Evolutionary conservation across 1,140 invertebrate genomes (phyloP).

Genomic region (Spodoptera frugiperda): DNA sequence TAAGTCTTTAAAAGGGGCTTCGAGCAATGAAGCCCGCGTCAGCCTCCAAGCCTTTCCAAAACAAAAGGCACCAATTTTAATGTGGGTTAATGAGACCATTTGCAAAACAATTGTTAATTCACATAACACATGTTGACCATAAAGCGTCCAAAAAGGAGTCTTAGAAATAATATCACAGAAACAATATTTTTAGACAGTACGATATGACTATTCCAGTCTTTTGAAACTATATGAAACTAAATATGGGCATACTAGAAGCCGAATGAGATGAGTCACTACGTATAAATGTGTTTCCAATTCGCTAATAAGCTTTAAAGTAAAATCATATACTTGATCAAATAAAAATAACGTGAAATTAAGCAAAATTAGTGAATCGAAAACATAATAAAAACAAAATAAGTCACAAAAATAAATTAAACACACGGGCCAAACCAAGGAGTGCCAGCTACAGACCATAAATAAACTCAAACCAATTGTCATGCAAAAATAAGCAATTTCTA

Average conservation of each 20-base stretch:
- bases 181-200: slow-evolving; percentile 57
- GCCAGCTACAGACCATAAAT: slow-evolving; percentile 83
- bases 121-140: slow-evolving; percentile 50
- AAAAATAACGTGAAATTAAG: slow-evolving; percentile 40
- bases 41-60: slow-evolving; percentile 16
- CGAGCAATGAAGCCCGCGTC: not conserved
- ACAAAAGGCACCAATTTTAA: slow-evolving; percentile 11
- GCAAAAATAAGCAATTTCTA: slow-evolving; percentile 78
- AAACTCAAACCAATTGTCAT: slow-evolving; percentile 74
- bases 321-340: slow-evolving; percentile 38
- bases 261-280: slow-evolving; percentile 52
- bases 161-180: slow-evolving; percentile 84
- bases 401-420: slow-evolving; percentile 68
- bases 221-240: slow-evolving; percentile 57
- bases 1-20: slow-evolving; percentile 25
- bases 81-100: slow-evolving; percentile 46
- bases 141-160: slow-evolving; percentile 50
- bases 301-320: slow-evolving; percentile 20
- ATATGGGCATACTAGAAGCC: slow-evolving; percentile 56
- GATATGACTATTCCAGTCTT: slow-evolving; percentile 75
- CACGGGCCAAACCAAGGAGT: slow-evolving; percentile 85
- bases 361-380: slow-evolving; percentile 56
- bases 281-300: slow-evolving; percentile 51
- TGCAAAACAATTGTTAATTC: slow-evolving; percentile 55
- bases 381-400: slow-evolving; percentile 60